phyloP scores from a whole-genome alignment of 2,113 vertebrate genomes.

The Hippocampus comes region DNA sequence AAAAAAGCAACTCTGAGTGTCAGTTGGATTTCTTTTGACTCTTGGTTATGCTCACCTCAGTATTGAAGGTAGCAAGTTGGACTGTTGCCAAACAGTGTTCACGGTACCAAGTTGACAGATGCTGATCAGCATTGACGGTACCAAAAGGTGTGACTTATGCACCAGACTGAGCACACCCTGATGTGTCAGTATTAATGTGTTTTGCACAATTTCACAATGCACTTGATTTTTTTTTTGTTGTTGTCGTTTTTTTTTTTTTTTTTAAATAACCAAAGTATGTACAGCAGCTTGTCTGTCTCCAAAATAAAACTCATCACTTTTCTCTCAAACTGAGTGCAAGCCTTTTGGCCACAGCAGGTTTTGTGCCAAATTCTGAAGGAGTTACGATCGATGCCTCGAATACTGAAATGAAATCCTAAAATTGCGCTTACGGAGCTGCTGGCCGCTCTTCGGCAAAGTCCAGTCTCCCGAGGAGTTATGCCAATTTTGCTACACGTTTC shows the following conservation, averaged over 20 bases:
- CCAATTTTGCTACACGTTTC: too few relatives aligned
- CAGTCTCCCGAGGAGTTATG: too few relatives aligned
- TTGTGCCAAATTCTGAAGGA: background rate
- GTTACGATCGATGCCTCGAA: too few relatives aligned
- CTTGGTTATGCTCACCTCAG: background rate
- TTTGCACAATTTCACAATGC: slow-evolving; percentile 4
- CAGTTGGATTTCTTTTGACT: background rate
- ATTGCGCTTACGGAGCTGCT: too few relatives aligned
- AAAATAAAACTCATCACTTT: slow-evolving; percentile 2
- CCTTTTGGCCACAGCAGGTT: background rate
- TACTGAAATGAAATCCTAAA: too few relatives aligned
- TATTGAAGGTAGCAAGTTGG: too few relatives aligned
- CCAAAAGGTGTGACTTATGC: background rate
- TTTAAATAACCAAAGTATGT: background rate
- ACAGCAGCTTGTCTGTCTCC: background rate
- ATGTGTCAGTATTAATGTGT: background rate
- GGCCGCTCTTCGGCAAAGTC: too few relatives aligned
- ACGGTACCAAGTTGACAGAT: background rate
- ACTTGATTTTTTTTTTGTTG: background rate
- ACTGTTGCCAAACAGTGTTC: background rate
- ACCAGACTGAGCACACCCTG: background rate
- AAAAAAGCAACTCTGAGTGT: background rate
- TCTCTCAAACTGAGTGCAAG: background rate
- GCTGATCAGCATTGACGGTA: background rate
- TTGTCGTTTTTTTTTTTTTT: too few relatives aligned